Evolutionary conservation across 2,888 invertebrate genomes (phyloP).

Genomic region (Plebejus argus): DNA sequence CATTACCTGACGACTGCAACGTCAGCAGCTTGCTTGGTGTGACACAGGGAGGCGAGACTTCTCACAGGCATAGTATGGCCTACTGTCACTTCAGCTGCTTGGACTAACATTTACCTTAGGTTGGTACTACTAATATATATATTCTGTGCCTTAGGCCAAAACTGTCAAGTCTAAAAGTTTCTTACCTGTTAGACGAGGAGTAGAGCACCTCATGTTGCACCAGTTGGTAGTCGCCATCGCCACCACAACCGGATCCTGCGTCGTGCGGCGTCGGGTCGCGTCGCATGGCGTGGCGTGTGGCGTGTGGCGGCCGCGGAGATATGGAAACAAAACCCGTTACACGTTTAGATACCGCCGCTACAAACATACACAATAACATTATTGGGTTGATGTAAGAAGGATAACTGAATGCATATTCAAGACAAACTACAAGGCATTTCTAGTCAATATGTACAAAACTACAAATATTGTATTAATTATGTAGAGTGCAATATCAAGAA

Average conservation of each 20-base stretch:
- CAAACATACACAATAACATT: background rate
- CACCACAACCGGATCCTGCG: constrained; percentile 89
- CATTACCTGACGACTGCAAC: no score
- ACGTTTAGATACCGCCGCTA: background rate
- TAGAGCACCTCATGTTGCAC: constrained; percentile 99
- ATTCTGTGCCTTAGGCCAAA: no score
- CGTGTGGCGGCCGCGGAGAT: constrained; percentile 45
- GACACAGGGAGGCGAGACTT: no score
- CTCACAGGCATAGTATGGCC: no score
- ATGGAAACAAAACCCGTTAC: constrained; percentile 56
- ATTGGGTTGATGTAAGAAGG: no score
- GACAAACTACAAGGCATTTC: no score
- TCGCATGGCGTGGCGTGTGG: constrained; percentile 25
- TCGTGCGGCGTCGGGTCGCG: constrained; percentile 39
- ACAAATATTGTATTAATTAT: background rate
- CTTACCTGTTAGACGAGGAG: constrained; percentile 96
- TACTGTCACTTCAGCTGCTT: no score
- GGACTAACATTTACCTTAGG: no score
- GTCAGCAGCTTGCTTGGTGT: no score
- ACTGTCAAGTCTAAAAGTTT: background rate
- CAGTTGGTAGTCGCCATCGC: constrained; percentile 98
- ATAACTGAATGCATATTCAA: no score
- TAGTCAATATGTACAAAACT: no score
- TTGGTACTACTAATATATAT: no score
- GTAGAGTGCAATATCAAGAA: background rate